These are phyloP conservation scores for Moxostoma hubbsi DNA, from an alignment of 2,797 vertebrate genomes.

Conservation along the genomic window DNA sequence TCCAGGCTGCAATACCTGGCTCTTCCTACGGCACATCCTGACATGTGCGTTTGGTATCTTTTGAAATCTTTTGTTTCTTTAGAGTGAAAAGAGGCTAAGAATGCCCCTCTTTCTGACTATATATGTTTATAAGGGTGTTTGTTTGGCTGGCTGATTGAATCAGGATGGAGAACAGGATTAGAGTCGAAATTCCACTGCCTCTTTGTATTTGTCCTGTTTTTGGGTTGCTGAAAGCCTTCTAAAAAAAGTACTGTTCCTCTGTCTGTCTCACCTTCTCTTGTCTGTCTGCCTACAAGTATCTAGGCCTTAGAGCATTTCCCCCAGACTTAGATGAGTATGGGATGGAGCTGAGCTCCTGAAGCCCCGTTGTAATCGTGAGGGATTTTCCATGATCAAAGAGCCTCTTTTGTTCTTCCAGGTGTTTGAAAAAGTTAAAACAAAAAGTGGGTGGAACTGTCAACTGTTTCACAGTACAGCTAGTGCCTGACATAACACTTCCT, in stretches of 20 bases:
- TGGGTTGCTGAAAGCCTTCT: conserved; percentile 35
- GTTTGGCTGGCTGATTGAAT: conserved; percentile 53
- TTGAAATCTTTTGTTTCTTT: conserved; percentile 22
- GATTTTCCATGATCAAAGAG: conserved; percentile 64
- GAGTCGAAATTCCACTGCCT: conserved; percentile 44
- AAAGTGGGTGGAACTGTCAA: conserved; percentile 59
- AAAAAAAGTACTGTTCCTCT: conserved; percentile 23
- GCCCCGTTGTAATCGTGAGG: conserved; percentile 55
- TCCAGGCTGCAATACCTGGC: conserved; percentile 3
- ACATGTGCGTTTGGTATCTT: conserved; percentile 17
- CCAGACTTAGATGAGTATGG: conserved; percentile 19
- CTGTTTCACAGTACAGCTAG: conserved; percentile 28
- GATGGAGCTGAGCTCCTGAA: conserved; percentile 18
- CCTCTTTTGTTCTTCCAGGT: conserved; percentile 65
- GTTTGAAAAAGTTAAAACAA: conserved; percentile 62
- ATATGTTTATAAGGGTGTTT: conserved; percentile 32
- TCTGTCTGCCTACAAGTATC: conserved; percentile 34
- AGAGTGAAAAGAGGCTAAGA: conserved; percentile 17
- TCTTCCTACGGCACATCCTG: conserved; percentile 19
- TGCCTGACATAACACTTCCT: conserved; percentile 22
- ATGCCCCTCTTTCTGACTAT: conserved; percentile 31
- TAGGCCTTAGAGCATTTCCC: conserved; percentile 27
- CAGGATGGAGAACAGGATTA: conserved; percentile 56
- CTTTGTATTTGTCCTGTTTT: conserved; percentile 32
- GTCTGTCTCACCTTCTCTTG: not conserved